phyloP scores from a whole-genome alignment of 2,797 vertebrate genomes.

The Tauraco hartlaubi region DNA sequence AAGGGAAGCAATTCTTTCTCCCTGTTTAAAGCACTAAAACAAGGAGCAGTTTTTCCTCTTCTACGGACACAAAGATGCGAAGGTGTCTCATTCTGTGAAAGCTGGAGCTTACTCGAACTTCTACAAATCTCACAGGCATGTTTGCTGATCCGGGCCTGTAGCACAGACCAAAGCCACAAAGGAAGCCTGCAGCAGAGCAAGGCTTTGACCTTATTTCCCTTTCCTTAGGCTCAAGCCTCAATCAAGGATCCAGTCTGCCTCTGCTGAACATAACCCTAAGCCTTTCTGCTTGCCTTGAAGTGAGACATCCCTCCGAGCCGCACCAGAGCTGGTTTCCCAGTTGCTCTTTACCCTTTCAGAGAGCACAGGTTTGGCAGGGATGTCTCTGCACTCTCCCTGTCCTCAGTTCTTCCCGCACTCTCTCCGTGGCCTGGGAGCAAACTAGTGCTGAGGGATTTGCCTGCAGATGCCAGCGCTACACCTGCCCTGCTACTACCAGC shows the following conservation, averaged over 20 bases:
- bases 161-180: not conserved
- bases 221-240: not conserved
- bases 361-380: not conserved
- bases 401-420: not conserved
- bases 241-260: not conserved
- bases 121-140: rapidly evolving
- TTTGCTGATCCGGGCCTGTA: not conserved
- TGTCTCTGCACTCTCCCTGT: not conserved
- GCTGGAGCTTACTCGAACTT: not conserved
- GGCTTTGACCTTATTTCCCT: not conserved
- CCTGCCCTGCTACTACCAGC: constrained; percentile 62
- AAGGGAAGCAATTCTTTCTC: not conserved
- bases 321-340: not conserved
- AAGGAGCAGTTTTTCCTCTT: not conserved
- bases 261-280: not conserved
- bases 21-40: not conserved
- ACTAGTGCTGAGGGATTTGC: constrained; percentile 7
- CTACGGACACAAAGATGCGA: not conserved
- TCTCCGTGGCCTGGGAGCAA: not conserved
- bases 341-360: not conserved
- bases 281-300: not conserved
- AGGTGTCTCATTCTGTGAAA: not conserved
- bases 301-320: not conserved
- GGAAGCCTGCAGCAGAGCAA: not conserved
- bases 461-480: not conserved